Percentiles rank a stretch among this genome's conserved stretches.
Evolutionary conservation across 1,140 invertebrate genomes (phyloP).

Genomic region (Dreissena rostriformis): DNA sequence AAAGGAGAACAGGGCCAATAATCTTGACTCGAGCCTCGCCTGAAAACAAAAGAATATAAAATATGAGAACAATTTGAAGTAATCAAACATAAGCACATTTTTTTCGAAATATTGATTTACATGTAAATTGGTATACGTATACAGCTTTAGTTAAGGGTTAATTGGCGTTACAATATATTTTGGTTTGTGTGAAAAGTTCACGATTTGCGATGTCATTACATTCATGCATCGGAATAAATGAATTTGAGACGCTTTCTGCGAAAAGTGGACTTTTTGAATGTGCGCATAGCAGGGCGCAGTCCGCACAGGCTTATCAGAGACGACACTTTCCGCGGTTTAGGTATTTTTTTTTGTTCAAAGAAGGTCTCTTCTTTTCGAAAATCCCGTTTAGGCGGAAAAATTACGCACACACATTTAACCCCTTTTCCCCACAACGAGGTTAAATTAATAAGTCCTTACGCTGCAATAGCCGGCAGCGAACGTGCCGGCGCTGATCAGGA

Average conservation of each 20-base stretch:
- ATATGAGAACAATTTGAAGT: not conserved
- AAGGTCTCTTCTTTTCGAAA: not conserved
- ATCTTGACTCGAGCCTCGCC: constrained; percentile 61
- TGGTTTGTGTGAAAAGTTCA: no score
- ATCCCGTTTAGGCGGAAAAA: not conserved
- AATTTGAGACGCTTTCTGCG: no score
- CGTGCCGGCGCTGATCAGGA: constrained; percentile 61
- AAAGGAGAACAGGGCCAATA: constrained; percentile 29
- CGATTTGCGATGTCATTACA: no score
- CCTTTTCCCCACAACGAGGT: not conserved
- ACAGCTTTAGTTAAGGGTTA: no score
- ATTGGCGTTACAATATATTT: no score
- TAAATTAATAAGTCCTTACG: constrained; percentile 64
- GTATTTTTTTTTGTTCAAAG: not conserved
- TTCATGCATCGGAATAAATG: no score
- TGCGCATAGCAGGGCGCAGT: no score
- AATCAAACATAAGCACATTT: not conserved
- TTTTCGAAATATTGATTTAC: not conserved
- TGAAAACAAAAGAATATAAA: constrained; percentile 14
- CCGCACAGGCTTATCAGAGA: not conserved
- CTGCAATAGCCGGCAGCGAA: constrained; percentile 68
- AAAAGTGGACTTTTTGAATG: no score
- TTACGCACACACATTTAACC: not conserved
- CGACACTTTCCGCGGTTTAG: not conserved
- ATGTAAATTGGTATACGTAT: not conserved